Conservation (phyloP, 1,140 invertebrate species). For the Lepidurus apus region DNA sequence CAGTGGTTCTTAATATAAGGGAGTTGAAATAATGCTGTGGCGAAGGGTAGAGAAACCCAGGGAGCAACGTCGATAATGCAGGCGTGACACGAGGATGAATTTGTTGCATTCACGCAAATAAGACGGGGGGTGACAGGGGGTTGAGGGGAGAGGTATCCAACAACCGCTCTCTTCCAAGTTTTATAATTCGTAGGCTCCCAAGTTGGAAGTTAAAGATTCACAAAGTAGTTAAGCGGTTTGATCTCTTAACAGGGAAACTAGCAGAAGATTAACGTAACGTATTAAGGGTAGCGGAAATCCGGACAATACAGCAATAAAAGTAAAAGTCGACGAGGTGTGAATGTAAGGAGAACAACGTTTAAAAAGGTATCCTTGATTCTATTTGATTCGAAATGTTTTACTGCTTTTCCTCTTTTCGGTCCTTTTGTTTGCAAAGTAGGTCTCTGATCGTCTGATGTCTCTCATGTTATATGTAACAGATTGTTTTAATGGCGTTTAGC, state of each 20-base stretch:
- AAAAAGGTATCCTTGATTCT: no score
- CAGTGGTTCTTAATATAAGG: no score
- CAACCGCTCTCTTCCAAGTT: background rate
- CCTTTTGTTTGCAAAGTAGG: no score
- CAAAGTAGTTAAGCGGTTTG: background rate
- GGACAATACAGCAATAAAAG: background rate
- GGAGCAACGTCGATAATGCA: background rate
- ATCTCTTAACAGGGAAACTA: background rate
- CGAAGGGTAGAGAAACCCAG: background rate
- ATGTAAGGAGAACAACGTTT: no score
- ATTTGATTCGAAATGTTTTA: no score
- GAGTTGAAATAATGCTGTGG: background rate
- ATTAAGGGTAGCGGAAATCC: background rate
- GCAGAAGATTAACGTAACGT: background rate
- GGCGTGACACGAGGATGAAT: conserved; percentile 9
- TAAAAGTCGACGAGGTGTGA: no score
- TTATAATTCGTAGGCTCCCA: background rate
- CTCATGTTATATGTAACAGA: no score
- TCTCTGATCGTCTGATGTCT: no score
- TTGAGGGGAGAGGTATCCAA: background rate
- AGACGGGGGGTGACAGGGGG: background rate
- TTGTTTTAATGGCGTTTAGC: no score
- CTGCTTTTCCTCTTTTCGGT: no score
- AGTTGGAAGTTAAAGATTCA: background rate
- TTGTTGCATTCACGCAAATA: background rate